A percentile compares a stretch with the other conserved stretches of the same genome.
Conservation (phyloP, 2,797 vertebrate genomes). For the Protosalanx chinensis region DNA sequence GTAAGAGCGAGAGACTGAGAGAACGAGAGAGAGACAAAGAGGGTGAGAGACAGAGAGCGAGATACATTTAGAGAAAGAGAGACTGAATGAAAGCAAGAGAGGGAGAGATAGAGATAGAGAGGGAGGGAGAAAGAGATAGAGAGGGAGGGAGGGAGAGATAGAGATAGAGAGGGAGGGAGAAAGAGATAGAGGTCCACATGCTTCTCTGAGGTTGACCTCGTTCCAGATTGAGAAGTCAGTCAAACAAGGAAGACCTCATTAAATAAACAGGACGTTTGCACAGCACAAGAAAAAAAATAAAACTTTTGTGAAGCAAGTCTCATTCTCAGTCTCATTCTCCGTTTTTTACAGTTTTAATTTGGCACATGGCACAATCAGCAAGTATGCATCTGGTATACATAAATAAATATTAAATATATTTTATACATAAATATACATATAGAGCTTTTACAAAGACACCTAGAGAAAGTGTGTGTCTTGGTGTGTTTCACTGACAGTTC, state of each 20-base stretch:
- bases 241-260: constrained; percentile 60
- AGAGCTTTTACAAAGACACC: constrained; percentile 79
- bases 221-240: constrained; percentile 56
- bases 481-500: constrained; percentile 57
- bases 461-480: constrained; percentile 40
- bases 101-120: too few species aligned
- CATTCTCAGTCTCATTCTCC: constrained; percentile 70
- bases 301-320: constrained; percentile 73
- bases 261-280: constrained; percentile 51
- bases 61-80: constrained; percentile 30
- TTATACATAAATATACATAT: constrained; percentile 84
- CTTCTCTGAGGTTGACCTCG: constrained; percentile 41
- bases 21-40: constrained; percentile 9
- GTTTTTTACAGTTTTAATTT: constrained; percentile 83
- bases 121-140: constrained; percentile 30
- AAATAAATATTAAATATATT: constrained; percentile 88
- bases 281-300: constrained; percentile 49
- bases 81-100: constrained; percentile 36
- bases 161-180: not conserved
- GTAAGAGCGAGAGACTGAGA: constrained; percentile 3
- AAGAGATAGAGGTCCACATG: not conserved
- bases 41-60: constrained; percentile 1
- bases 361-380: constrained; percentile 87
- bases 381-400: constrained; percentile 85
- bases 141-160: too few species aligned